Base-by-base conservation (phyloP, 2,888 invertebrate species). In the Trichogramma evanescens region DNA sequence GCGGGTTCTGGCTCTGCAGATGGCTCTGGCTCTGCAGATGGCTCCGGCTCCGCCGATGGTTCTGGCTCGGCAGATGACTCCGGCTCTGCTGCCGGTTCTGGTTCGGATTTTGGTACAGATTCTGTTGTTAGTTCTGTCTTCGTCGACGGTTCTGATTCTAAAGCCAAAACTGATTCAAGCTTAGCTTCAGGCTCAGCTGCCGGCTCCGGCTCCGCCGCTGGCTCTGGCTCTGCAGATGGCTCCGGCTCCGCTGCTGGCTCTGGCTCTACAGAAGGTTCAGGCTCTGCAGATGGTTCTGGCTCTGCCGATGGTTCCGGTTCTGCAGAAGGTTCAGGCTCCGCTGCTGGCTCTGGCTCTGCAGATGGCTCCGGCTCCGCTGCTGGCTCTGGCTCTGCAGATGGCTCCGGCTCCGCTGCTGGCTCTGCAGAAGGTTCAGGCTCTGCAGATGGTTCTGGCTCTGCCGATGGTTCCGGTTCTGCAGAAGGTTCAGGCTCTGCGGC, bases 151-250 rank as follows among this genome's bases (percentile, higher is more conserved):
- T 71, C 75, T 4, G 70, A 74, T 64, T 74, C 71, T 2, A 72
- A 55, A 26, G 26, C 2, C 26, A 2, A 26, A 26, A 26, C 26
- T 2, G 71, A 71, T 63, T 70, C 71, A 67, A 50, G 63, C 60
- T 66, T 66, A 38, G 71, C 44, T 46, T 64, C 52, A 13, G 64
- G 65, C 59, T 66, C 61, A 0, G 56, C 26, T 6, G 65, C 39
- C 40, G 63, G 58, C 49, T 50, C 51, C 59, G 74, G 58, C 43
- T 66, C 65, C 39, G 66, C 66, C 61, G 61, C 63, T 48, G 58
- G 59, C 50, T 64, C 68, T 64, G 79, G 75, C 3, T 58, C 65
- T 65, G 67, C 76, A 74, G 52, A 58, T 9, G 68, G 50, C 60
- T 66, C 63, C 41, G 58, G 68, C 59, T 66, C 67, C 7, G 66